These are phyloP conservation scores for Mylabris phalerata DNA, from an alignment of 1,140 invertebrate species.

Conservation along the genomic window DNA sequence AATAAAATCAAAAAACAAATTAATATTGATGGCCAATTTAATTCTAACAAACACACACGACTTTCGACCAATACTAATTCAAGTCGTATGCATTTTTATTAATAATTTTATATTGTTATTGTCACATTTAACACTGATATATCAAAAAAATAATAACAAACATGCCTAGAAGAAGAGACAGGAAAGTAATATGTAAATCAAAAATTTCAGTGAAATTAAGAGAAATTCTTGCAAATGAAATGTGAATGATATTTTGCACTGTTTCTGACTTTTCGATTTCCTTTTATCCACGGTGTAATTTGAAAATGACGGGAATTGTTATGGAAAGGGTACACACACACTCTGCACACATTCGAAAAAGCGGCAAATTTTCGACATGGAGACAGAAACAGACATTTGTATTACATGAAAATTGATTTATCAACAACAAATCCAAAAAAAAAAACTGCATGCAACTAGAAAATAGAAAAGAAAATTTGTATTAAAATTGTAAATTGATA, in stretches of 20 bases:
- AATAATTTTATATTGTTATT: no score
- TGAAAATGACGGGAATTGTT: neutral
- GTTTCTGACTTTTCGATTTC: neutral
- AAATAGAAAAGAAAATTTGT: neutral
- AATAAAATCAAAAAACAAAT: conserved; percentile 34
- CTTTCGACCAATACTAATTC: neutral
- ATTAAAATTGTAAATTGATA: no score
- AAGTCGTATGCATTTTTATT: no score
- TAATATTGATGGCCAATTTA: conserved; percentile 25
- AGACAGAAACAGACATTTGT: conserved; percentile 19
- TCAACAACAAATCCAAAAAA: neutral
- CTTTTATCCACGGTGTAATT: conserved; percentile 4
- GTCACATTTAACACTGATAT: no score
- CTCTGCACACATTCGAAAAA: conserved; percentile 3
- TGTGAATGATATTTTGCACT: no score
- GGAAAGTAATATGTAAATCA: no score
- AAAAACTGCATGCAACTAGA: neutral
- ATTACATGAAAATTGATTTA: no score
- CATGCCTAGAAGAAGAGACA: no score
- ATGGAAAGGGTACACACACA: neutral
- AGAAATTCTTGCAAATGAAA: no score
- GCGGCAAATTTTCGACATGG: conserved; percentile 14
- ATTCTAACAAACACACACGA: neutral
- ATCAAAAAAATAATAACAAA: no score
- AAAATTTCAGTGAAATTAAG: no score